phyloP scores from a whole-genome alignment of 2,888 invertebrate species.

The Raillietiella orientalis region DNA sequence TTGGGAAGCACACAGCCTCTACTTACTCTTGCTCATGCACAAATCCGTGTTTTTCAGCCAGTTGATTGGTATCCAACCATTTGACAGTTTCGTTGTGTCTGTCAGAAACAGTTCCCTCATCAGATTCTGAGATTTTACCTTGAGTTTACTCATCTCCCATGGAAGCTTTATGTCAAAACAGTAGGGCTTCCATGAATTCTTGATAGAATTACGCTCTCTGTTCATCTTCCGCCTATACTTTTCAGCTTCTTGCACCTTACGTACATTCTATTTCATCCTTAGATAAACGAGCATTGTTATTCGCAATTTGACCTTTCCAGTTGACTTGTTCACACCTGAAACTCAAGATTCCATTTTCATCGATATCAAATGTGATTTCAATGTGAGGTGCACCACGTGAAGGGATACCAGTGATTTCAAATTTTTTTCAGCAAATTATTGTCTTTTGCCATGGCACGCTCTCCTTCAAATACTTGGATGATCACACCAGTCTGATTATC shows the following conservation, averaged over 20 bases:
- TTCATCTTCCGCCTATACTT: slow-evolving; percentile 26
- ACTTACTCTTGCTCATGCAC: slow-evolving; percentile 83
- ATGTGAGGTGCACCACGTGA: slow-evolving; percentile 35
- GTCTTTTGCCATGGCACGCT: slow-evolving; percentile 80
- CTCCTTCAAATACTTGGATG: slow-evolving; percentile 54
- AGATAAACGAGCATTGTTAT: slow-evolving; percentile 51
- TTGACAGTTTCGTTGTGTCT: slow-evolving; percentile 66
- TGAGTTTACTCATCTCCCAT: slow-evolving; percentile 75
- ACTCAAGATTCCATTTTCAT: slow-evolving; percentile 77
- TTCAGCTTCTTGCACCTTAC: slow-evolving; percentile 52
- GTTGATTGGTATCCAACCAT: slow-evolving; percentile 34
- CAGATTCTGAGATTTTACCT: slow-evolving; percentile 50
- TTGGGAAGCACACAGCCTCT: slow-evolving; percentile 67
- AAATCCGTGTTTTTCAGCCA: slow-evolving; percentile 77
- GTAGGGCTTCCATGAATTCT: slow-evolving; percentile 58
- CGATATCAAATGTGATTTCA: slow-evolving; percentile 22
- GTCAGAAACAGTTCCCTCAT: slow-evolving; percentile 43
- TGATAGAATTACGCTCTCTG: slow-evolving; percentile 26
- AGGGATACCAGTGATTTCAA: slow-evolving; percentile 83
- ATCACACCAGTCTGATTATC: slow-evolving; percentile 31
- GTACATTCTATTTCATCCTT: slow-evolving; percentile 82
- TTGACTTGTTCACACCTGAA: slow-evolving; percentile 66
- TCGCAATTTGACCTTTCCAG: slow-evolving; percentile 43
- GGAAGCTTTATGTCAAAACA: slow-evolving; percentile 81
- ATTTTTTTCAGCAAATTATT: slow-evolving; percentile 55